Evolutionary conservation across 2,888 invertebrate genomes (phyloP).

Genomic region (Carterocephalus palaemon): DNA sequence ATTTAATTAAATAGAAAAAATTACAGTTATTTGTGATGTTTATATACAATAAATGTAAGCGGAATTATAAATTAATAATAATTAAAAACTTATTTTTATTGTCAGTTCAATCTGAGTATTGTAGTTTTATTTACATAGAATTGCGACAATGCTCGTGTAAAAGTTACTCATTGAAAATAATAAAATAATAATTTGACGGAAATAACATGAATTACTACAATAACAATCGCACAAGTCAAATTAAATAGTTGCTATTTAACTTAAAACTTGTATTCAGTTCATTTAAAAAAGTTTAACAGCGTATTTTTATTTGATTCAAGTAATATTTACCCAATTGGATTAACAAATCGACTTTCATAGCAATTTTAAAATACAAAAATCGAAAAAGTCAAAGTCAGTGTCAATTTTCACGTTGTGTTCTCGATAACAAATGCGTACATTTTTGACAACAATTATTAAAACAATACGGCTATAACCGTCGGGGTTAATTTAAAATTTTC

Average conservation of each 20-base stretch:
- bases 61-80: slow-evolving; percentile 60
- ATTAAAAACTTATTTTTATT: slow-evolving; percentile 71
- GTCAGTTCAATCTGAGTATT: slow-evolving; percentile 77
- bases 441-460: slow-evolving; percentile 38
- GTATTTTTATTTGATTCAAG: too few relatives aligned
- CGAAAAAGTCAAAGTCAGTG: too few relatives aligned
- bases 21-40: slow-evolving; percentile 55
- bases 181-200: slow-evolving; percentile 4
- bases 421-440: slow-evolving; percentile 39
- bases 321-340: too few relatives aligned
- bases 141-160: too few relatives aligned
- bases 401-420: slow-evolving; percentile 6
- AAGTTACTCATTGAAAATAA: slow-evolving; percentile 16
- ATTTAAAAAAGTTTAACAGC: too few relatives aligned
- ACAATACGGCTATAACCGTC: slow-evolving; percentile 36
- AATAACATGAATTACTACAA: slow-evolving; percentile 2
- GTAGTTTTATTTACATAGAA: slow-evolving; percentile 51
- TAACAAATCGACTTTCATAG: neutral
- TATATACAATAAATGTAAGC: slow-evolving; percentile 65
- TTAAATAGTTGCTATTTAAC: neutral
- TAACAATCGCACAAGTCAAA: neutral
- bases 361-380: neutral
- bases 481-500: slow-evolving; percentile 58
- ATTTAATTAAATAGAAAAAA: slow-evolving; percentile 60
- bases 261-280: too few relatives aligned